Evolutionary conservation across 1,140 invertebrate species (phyloP), one percentile per base, ranked within the genome.

Genomic region (Monochamus saltuarius): DNA sequence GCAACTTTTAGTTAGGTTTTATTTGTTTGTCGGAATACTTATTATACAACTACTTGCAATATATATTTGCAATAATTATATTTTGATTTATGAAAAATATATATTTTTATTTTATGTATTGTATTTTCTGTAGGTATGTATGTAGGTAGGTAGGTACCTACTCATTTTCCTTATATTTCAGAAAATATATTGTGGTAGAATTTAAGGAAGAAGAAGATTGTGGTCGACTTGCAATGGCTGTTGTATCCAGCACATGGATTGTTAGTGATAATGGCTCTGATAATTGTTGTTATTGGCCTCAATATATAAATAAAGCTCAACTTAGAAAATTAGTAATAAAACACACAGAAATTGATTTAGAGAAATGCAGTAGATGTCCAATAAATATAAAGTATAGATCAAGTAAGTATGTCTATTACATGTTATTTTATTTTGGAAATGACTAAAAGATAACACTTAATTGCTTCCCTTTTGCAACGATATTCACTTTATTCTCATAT

Each of bases 241-340:
- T 43, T 13, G 11, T 43, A 43, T 43, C 40, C 13, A 43, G 17
- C 17, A 10, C 40, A 14, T 43, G 40, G 40, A 8, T 43, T 14
- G 40, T 14, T 14, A 10, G 8, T 14, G 40, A 17, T 14, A 43
- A 43, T 43, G 9, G 17, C 7, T 13, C 13, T 43, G 40, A 43
- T 14, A 43, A 13, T 8, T 42, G 11, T n/a, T 43, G 40, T 43
- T 43, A 14, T n/a, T 43, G 40, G 40, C 40, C 40, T 43, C 13
- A 17, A 14, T 43, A 9, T 43, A 43, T 43, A 43, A 43, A 17
- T 14, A 9, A 43, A 14, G 8, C 40, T 43, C 7, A 43, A 43
- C 13, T 43, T 43, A 43, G 40, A 10, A 43, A 43, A 43, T 43
- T 43, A 17, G 40, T 17, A 43, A 29, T 43, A 43, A n/a, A 43